A percentile compares a stretch with the other conserved stretches of the same genome.
Evolutionary conservation across 2,888 invertebrate genomes (phyloP).

Genomic region (Himalopsyche tibetana): DNA sequence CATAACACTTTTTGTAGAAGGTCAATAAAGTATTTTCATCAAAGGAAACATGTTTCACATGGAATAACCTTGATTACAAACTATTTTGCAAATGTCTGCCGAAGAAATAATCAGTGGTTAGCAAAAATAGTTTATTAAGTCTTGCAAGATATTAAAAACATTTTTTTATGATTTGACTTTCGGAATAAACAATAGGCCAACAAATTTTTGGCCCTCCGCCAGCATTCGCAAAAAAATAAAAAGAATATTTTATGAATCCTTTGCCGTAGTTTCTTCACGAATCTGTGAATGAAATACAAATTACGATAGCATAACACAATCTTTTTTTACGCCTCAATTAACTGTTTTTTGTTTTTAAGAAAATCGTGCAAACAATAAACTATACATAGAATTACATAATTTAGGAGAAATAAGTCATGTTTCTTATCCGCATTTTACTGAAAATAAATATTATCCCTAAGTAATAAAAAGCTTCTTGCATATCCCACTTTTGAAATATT

Average conservation of each 20-base stretch:
- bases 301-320: background rate
- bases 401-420: no score
- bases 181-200: background rate
- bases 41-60: no score
- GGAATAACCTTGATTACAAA: no score
- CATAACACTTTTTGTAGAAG: no score
- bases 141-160: background rate
- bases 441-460: no score
- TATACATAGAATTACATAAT: no score
- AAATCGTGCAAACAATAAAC: no score
- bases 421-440: no score
- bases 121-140: background rate
- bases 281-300: background rate
- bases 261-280: background rate
- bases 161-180: conserved; percentile 13
- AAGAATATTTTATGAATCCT: background rate
- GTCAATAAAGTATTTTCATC: no score
- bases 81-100: no score
- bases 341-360: background rate
- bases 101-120: background rate
- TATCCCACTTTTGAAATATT: no score
- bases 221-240: background rate
- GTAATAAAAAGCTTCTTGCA: no score
- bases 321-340: background rate
- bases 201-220: background rate